phyloP scores from a whole-genome alignment of 2,113 vertebrate genomes.

The Cichladusa arquata region DNA sequence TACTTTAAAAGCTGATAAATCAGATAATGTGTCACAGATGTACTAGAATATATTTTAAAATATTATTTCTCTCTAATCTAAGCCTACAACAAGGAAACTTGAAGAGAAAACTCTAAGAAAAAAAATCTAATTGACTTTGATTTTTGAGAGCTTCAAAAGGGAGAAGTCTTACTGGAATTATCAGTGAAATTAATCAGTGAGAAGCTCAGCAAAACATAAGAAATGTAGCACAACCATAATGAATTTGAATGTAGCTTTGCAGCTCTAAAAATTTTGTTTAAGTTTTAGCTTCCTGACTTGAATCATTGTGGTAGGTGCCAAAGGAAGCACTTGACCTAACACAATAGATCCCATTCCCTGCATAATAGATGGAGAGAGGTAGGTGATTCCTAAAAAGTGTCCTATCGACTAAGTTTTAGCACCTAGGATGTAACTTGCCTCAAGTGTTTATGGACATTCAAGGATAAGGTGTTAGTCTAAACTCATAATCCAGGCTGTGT shows the following conservation, averaged over 20 bases:
- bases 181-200: background rate
- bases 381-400: background rate
- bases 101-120: background rate
- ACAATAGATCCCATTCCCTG: background rate
- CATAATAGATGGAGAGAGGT: background rate
- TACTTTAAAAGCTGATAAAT: background rate
- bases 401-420: background rate
- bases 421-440: background rate
- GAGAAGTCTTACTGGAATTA: background rate
- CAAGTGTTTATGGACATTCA: background rate
- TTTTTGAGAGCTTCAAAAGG: background rate
- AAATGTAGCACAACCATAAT: background rate
- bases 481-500: fast-evolving
- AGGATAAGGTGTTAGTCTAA: background rate
- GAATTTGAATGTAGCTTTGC: background rate
- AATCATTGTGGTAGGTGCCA: background rate
- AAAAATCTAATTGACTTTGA: background rate
- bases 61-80: background rate
- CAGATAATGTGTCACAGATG: background rate
- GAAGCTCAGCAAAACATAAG: background rate
- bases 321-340: background rate
- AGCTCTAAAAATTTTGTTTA: background rate
- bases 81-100: background rate
- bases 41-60: background rate
- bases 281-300: background rate